Evolutionary conservation across 2,113 vertebrate genomes (phyloP).

Genomic region (Chloebia gouldiae): DNA sequence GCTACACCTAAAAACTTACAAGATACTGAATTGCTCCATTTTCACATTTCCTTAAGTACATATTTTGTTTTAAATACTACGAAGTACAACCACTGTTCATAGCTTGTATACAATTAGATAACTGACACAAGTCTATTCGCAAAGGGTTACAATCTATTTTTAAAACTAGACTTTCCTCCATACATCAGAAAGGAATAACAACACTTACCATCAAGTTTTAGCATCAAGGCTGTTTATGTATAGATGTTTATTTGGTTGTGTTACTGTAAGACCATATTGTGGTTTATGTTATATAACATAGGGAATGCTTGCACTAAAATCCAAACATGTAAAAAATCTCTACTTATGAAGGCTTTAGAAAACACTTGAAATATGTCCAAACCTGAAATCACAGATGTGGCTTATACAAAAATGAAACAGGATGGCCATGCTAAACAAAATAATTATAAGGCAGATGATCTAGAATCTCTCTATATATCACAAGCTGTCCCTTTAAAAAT

Average conservation of each 20-base stretch:
- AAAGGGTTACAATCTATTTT: background rate
- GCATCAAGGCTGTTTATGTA: background rate
- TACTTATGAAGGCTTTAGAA: background rate
- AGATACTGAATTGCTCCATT: background rate
- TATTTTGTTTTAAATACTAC: background rate
- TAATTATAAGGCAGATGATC: background rate
- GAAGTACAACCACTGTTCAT: background rate
- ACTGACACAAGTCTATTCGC: background rate
- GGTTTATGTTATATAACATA: background rate
- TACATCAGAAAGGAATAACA: background rate
- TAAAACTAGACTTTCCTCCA: background rate
- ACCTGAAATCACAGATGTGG: background rate
- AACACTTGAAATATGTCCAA: background rate
- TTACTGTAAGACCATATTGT: background rate
- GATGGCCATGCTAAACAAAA: background rate
- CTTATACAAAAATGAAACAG: background rate
- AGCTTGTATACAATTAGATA: background rate
- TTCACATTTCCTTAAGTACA: background rate
- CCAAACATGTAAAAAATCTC: background rate
- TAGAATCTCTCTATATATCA: background rate
- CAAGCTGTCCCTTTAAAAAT: background rate
- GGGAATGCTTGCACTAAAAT: background rate
- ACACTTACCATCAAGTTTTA: background rate
- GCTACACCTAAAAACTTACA: background rate
- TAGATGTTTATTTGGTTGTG: background rate